These are phyloP conservation scores for Probosciger aterrimus DNA, from an alignment of 2,113 vertebrate genomes.

Conservation along the genomic window DNA sequence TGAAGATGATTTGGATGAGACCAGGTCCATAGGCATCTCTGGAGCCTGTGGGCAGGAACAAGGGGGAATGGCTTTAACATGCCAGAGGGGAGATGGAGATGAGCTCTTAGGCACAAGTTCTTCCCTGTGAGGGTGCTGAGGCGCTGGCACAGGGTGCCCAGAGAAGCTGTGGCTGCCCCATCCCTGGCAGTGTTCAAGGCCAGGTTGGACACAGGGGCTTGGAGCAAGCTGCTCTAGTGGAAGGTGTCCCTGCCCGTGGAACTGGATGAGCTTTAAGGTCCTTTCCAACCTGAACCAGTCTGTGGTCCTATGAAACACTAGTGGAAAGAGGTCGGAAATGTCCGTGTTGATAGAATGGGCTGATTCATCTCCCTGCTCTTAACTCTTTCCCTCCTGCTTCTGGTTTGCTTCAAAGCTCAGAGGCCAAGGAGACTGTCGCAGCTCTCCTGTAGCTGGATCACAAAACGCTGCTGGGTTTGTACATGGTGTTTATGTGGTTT, in stretches of 20 bases:
- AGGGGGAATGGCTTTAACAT: background rate
- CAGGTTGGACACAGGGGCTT: background rate
- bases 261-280: background rate
- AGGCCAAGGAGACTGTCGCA: fast-evolving
- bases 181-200: too few relatives aligned
- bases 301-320: background rate
- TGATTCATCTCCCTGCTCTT: conserved; percentile 24
- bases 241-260: background rate
- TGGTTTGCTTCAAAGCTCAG: background rate
- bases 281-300: background rate
- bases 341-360: background rate
- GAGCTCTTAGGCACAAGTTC: background rate
- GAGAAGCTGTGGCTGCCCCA: too few relatives aligned
- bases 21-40: background rate
- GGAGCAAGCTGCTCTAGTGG: background rate
- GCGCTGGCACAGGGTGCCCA: too few relatives aligned
- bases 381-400: background rate
- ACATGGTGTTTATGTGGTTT: background rate
- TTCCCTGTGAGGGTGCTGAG: background rate
- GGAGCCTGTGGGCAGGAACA: background rate
- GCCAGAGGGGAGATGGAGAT: background rate
- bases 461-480: background rate
- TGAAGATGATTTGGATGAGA: background rate
- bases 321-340: conserved; percentile 30
- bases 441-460: background rate